Base-by-base conservation (phyloP, 2,888 invertebrate species). In the Ophonus ardosiacus region DNA sequence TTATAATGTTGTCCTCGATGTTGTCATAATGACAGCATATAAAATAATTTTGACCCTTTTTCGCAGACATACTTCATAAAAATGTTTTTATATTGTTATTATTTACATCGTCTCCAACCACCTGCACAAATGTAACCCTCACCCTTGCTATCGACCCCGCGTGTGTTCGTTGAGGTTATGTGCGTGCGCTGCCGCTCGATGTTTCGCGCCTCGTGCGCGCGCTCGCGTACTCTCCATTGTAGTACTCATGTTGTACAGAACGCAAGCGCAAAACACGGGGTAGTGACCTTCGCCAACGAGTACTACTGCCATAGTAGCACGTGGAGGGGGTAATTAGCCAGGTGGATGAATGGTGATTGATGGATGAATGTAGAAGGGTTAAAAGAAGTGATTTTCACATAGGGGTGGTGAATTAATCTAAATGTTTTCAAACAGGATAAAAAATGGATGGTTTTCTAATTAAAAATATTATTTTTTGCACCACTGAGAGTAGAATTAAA, bases 161-260 rank as follows among this genome's bases (percentile, higher is more conserved):
- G 43, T 51, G 43, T 13, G 13, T 51, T 1, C 43, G 43, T 43
- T 74, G 71, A 74, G 71, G 71, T 74, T 74, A 74, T 43, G 21
- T 74, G 71, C 71, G 71, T 74, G 71, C 71, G 71, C 71, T 74
- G 71, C 71, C 71, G 71, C 71, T 74, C 71, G 43, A 74, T 74
- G 71, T 43, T 74, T 74, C 40, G 71, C 71, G 71, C 71, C 71
- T 74, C 43, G 51, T 18, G 51, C 71, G 18, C 10, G 43, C 71
- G 71, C 71, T 51, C 18, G 71, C 71, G 71, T 13, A 8, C 6
- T 15, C 0, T 18, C 17, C 13, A 7, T 17, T 18, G 71, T 71
- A 74, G 43, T 74, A 68, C 38, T 31, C 71, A 5, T 43, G 10
- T 7, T 15, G 10, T 24, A n/a, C 17, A 18, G 18, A 7, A 43